These are phyloP conservation scores for Pantherophis alleghaniensis DNA, from an alignment of 2,797 vertebrate species.

Conservation along the genomic window DNA sequence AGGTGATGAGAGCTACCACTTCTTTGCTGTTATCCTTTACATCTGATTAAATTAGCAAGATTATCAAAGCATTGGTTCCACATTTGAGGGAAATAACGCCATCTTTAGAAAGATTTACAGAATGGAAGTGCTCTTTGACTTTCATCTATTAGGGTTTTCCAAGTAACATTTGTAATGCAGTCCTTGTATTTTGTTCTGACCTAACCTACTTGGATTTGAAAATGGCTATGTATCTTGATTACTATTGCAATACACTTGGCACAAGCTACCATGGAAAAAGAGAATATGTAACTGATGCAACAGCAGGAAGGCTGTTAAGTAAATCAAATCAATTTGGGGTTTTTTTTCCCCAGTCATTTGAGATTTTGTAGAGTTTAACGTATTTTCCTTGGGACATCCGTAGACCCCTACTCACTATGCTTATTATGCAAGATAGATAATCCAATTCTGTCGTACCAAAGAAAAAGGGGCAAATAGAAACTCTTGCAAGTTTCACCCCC, in stretches of 20 bases:
- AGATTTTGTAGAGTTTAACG: not conserved
- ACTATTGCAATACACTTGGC: not conserved
- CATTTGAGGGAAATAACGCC: not conserved
- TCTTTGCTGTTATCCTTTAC: not conserved
- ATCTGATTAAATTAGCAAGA: not conserved
- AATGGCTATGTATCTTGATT: not conserved
- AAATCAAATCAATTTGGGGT: not conserved
- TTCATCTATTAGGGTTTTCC: not conserved
- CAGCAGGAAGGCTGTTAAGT: not conserved
- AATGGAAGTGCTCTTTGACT: not conserved
- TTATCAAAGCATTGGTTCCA: not conserved
- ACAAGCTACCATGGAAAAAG: not conserved
- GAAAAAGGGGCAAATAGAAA: not conserved
- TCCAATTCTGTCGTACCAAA: not conserved
- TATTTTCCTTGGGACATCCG: not conserved
- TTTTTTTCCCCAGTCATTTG: not conserved
- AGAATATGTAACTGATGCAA: not conserved
- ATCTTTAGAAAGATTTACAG: not conserved
- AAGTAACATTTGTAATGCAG: not conserved
- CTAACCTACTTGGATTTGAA: not conserved
- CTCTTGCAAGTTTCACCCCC: not conserved
- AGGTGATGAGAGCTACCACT: not conserved
- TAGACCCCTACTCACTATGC: not conserved
- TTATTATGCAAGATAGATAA: not conserved
- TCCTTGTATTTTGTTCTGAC: not conserved